Conservation (phyloP, 2,797 vertebrate species). For the Sylvilagus floridanus region DNA sequence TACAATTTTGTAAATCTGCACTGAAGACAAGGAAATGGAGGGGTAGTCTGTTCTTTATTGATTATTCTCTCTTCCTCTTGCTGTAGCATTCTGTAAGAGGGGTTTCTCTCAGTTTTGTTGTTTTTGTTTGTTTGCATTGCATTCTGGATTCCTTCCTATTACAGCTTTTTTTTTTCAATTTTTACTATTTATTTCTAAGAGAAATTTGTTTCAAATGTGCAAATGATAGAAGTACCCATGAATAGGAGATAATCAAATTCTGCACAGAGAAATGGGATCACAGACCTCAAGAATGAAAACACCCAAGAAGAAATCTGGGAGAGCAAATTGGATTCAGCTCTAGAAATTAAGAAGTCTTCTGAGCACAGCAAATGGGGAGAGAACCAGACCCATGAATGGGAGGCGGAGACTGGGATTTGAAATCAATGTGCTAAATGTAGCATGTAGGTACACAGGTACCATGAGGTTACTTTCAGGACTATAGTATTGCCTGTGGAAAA, state of each 20-base stretch:
- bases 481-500: background rate
- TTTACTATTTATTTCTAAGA: constrained; percentile 55
- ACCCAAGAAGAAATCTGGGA: background rate
- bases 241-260: constrained; percentile 26
- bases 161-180: background rate
- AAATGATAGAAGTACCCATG: background rate
- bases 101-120: background rate
- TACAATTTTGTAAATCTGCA: constrained; percentile 44
- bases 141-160: background rate
- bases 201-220: constrained; percentile 23
- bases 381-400: background rate
- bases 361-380: background rate
- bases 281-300: constrained; percentile 5
- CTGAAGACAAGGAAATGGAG: constrained; percentile 40
- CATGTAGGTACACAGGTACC: background rate
- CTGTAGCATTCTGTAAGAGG: background rate
- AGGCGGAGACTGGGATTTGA: background rate
- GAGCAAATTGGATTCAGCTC: background rate
- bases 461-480: background rate
- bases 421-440: background rate
- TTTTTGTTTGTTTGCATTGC: background rate
- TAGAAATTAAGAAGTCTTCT: constrained; percentile 33
- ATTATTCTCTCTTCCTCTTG: background rate
- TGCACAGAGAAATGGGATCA: constrained; percentile 30
- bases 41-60: background rate